A percentile compares a stretch with the other conserved stretches of the same genome.
phyloP scores from a whole-genome alignment of 2,797 vertebrate species.

The Cygnus olor region DNA sequence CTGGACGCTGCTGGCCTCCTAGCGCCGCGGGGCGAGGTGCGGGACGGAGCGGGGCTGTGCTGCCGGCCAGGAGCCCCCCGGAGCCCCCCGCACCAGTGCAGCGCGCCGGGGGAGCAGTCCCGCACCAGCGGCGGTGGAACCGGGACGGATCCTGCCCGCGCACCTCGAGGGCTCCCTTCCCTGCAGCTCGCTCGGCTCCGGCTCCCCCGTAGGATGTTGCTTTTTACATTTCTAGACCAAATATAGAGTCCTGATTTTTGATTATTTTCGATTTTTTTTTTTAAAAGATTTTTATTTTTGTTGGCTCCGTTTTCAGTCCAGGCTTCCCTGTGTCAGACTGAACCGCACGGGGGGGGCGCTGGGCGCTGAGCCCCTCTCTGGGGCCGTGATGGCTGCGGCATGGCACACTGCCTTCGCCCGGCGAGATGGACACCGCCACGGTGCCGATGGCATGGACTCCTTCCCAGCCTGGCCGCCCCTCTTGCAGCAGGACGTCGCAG shows the following conservation, averaged over 20 bases:
- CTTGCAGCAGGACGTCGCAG: not conserved
- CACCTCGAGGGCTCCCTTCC: not conserved
- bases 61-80: not conserved
- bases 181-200: not conserved
- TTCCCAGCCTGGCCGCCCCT: not conserved
- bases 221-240: slow-evolving; percentile 77
- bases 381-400: too few species aligned
- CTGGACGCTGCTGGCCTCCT: slow-evolving; percentile 80
- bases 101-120: not conserved
- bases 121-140: too few species aligned
- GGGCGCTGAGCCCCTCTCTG: not conserved
- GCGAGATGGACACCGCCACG: not conserved
- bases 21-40: slow-evolving; percentile 22
- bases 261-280: not conserved
- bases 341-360: not conserved
- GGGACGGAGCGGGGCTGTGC: not conserved
- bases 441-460: not conserved
- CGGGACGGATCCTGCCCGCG: not conserved
- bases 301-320: not conserved
- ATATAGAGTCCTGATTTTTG: slow-evolving; percentile 47
- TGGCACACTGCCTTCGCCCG: not conserved
- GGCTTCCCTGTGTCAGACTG: not conserved
- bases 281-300: not conserved
- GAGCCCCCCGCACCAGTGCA: not conserved
- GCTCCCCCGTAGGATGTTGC: not conserved